Conservation (phyloP, 2,113 vertebrate genomes). For the Nesoenas mayeri region DNA sequence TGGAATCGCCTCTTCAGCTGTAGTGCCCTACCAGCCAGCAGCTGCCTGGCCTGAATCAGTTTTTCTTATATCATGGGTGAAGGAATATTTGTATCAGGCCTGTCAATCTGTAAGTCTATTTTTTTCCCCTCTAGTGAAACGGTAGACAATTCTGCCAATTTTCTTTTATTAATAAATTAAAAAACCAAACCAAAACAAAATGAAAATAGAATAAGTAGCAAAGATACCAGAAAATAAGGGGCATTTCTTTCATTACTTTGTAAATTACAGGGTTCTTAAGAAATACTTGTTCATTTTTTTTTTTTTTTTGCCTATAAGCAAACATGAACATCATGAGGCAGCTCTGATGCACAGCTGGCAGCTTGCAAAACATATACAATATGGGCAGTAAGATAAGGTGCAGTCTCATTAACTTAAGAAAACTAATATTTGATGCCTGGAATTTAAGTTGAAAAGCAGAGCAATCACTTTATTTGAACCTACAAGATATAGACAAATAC, state of each 20-base stretch:
- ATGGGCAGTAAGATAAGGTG: constrained; percentile 51
- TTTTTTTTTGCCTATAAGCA: not conserved
- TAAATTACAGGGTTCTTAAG: not conserved
- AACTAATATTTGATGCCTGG: constrained; percentile 18
- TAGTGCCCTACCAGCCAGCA: not conserved
- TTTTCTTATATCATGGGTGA: not conserved
- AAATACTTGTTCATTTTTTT: not conserved
- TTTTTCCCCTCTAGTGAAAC: not conserved
- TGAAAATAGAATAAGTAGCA: not conserved
- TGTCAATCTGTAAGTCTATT: not conserved
- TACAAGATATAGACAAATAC: not conserved
- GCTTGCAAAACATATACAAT: constrained; percentile 33
- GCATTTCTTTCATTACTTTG: not conserved
- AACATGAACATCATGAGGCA: not conserved
- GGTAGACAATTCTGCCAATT: not conserved
- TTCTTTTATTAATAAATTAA: not conserved
- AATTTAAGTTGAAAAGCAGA: constrained; percentile 22
- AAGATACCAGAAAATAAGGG: not conserved
- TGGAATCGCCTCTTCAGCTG: not conserved
- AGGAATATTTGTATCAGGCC: not conserved
- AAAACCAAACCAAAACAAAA: not conserved
- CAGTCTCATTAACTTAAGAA: constrained; percentile 42
- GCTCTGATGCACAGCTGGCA: constrained; percentile 8
- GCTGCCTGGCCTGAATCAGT: not conserved
- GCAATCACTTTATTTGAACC: constrained; percentile 1